Evolutionary conservation across 92 coral and sea anemone genomes (phyloP).

Genomic region (Palythoa grandiflora): DNA sequence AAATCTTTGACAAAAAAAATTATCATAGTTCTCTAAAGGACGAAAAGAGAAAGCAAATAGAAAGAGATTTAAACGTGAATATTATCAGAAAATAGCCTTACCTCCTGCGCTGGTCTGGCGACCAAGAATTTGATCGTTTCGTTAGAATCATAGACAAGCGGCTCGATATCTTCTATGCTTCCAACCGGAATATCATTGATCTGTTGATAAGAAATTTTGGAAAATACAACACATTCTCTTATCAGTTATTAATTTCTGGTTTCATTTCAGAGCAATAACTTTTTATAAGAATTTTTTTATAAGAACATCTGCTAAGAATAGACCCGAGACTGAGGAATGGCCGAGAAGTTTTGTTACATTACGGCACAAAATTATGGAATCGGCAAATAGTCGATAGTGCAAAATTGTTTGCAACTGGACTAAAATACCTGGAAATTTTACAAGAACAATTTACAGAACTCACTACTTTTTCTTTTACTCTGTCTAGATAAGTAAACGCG

Average conservation of each 20-base stretch:
- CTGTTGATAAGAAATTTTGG: conserved; percentile 51
- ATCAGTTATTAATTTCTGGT: neutral
- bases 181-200: conserved; percentile 90
- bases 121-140: conserved; percentile 92
- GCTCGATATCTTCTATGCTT: conserved; percentile 87
- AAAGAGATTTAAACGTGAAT: neutral
- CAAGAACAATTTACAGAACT: too few species aligned
- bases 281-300: too few species aligned
- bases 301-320: too few species aligned
- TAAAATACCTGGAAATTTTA: too few species aligned
- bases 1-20: conserved; percentile 14
- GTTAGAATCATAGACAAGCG: conserved; percentile 84
- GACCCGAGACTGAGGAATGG: too few species aligned
- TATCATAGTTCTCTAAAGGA: conserved; percentile 1
- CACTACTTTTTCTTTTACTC: too few species aligned
- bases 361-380: too few species aligned
- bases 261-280: neutral
- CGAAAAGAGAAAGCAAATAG: conserved; percentile 1
- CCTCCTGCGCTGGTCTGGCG: conserved; percentile 99
- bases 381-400: too few species aligned
- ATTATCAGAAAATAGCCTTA: conserved; percentile 36
- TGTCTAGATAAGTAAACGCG: too few species aligned
- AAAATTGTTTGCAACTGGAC: too few species aligned
- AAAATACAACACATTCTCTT: neutral
- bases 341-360: too few species aligned